Base-by-base conservation (phyloP, 2,113 vertebrate species). In the Dasyurus viverrinus region DNA sequence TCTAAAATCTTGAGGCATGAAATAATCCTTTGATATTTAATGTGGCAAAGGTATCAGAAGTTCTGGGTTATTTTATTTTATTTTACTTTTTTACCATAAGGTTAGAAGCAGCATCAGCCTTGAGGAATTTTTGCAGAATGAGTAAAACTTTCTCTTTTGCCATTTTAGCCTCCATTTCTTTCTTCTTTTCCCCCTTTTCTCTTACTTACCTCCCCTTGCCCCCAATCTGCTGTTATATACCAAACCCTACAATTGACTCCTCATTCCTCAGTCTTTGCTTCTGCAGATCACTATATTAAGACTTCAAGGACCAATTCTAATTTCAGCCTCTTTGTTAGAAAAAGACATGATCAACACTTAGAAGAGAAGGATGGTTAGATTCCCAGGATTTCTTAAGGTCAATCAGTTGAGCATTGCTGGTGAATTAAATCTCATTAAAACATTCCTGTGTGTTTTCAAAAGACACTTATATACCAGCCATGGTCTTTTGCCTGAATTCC, bases 11-110 rank as follows among this genome's bases (percentile, higher is more conserved):
- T 84, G 84, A 84, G 53, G 52, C 22, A 47, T 27, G 19, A 2
- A 91, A 25, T 3, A 27, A 10, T 96, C n/a, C 89, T 90, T 23
- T 90, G 94, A 90, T 96, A 95, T 42, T 93, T 30, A 90, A 95
- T 95, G 25, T 36, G 11, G 36, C 92, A 76, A 54, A 24, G 55
- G 36, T 76, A 42, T 6, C 14, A 76, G 68, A 22, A 36, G 27
- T 68, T 8, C 57, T 68, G 57, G 12, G 12, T 30, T 30, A 48
- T 48, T 48, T 48, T 48, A 48, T 3, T 11, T 23, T 55, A 8
- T 26, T 26, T 26, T 55, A 0, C 3, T 11, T 90, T 7, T 95
- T 95, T 89, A 46, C 8, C 36, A 84, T 0, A 84, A 42, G 2
- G 36, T 53, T n/a, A 14, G 96, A 93, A 54, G 36, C 90, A 93